Conservation (phyloP, 2,113 vertebrate genomes). For the Cromileptes altivelis region DNA sequence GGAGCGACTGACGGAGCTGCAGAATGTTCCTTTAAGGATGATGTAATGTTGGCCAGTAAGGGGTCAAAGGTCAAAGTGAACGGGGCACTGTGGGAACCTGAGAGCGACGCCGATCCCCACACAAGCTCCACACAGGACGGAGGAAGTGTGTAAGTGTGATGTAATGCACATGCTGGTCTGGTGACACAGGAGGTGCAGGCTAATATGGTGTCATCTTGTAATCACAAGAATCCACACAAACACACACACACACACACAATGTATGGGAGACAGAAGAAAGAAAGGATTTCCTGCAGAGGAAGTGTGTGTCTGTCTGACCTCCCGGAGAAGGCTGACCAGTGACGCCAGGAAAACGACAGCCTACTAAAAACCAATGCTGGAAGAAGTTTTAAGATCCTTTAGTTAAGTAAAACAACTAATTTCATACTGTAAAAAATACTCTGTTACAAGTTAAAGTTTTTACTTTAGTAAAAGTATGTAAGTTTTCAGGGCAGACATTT, state of each 20-base stretch:
- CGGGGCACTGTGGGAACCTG: slow-evolving; percentile 51
- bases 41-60: slow-evolving; percentile 14
- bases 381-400: too few relatives aligned
- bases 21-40: slow-evolving; percentile 26
- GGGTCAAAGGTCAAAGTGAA: slow-evolving; percentile 47
- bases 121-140: not conserved
- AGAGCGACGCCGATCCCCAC: slow-evolving; percentile 8
- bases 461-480: too few relatives aligned
- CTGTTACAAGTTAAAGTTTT: too few relatives aligned
- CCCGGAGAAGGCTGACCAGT: too few relatives aligned
- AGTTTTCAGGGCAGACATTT: too few relatives aligned
- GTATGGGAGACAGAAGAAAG: slow-evolving; percentile 35
- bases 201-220: slow-evolving; percentile 11
- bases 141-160: slow-evolving; percentile 18
- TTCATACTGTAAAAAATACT: too few relatives aligned
- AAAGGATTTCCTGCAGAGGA: slow-evolving; percentile 59
- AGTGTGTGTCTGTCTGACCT: slow-evolving; percentile 20
- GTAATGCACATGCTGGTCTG: slow-evolving; percentile 27
- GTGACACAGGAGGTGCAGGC: slow-evolving; percentile 15
- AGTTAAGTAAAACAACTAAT: too few relatives aligned
- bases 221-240: not conserved
- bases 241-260: slow-evolving; percentile 28
- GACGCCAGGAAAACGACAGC: too few relatives aligned
- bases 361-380: too few relatives aligned
- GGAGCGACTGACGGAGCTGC: not conserved